These are phyloP conservation scores for Tyrannus savana DNA, from an alignment of 2,113 vertebrate species.

Conservation along the genomic window DNA sequence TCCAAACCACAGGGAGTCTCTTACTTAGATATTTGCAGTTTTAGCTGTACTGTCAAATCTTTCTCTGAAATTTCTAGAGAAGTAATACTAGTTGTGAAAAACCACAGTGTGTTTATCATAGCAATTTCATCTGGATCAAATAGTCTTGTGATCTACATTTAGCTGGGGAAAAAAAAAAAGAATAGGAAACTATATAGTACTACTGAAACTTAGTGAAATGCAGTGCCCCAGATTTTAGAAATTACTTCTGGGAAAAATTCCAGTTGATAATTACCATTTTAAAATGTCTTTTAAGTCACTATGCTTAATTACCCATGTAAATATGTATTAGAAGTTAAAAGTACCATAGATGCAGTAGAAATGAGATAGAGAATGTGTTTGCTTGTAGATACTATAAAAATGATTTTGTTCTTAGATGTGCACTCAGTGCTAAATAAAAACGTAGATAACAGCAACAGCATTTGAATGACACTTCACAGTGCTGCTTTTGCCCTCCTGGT, in stretches of 20 bases:
- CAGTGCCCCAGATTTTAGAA: constrained; percentile 32
- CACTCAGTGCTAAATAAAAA: neutral
- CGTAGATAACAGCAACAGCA: neutral
- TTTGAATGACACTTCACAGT: neutral
- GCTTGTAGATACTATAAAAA: constrained; percentile 8
- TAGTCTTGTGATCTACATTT: neutral
- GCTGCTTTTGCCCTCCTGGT: neutral
- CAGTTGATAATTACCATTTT: constrained; percentile 51
- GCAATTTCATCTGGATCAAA: constrained; percentile 28
- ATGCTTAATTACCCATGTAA: constrained; percentile 66
- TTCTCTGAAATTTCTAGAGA: neutral
- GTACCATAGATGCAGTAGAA: neutral
- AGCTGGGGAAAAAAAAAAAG: neutral
- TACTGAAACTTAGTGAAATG: constrained; percentile 20
- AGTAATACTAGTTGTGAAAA: neutral
- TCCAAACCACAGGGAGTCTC: neutral
- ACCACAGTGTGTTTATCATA: neutral
- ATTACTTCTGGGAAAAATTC: constrained; percentile 51
- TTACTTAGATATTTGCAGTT: neutral
- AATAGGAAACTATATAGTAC: neutral
- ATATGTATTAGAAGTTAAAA: constrained; percentile 55
- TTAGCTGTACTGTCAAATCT: neutral
- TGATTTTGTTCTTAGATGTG: neutral
- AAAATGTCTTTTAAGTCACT: neutral
- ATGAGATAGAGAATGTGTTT: neutral